Conservation (phyloP, 2,888 invertebrate genomes). For the Sphaerophoria taeniata region DNA sequence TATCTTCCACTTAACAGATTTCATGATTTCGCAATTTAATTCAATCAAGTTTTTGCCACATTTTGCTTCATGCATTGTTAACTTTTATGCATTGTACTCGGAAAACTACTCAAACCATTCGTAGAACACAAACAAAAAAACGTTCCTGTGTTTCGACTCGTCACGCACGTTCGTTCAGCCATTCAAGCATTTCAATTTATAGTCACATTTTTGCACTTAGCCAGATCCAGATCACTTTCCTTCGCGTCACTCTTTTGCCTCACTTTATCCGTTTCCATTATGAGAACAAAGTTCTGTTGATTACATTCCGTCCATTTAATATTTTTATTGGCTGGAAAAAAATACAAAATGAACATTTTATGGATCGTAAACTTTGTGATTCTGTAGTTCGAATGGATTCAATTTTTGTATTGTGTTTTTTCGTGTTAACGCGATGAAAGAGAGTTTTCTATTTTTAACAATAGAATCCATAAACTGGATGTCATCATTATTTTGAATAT, state of each 20-base stretch:
- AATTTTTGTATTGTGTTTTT: constrained; percentile 7
- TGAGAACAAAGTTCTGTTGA: constrained; percentile 21
- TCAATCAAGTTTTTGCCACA: constrained; percentile 59
- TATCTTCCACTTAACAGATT: constrained; percentile 35
- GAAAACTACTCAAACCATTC: not conserved
- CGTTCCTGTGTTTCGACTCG: constrained; percentile 40
- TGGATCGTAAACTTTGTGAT: constrained; percentile 69
- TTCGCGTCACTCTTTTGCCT: not conserved
- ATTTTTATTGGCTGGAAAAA: constrained; percentile 64
- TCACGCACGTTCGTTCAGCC: constrained; percentile 41
- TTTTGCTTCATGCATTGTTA: constrained; percentile 56
- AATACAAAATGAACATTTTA: constrained; percentile 65
- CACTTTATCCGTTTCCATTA: not conserved
- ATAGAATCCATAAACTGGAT: constrained; percentile 2
- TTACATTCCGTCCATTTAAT: constrained; percentile 68
- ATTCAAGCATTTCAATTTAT: constrained; percentile 35
- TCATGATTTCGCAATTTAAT: constrained; percentile 60
- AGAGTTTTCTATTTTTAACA: constrained; percentile 21
- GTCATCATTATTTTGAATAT: constrained; percentile 1
- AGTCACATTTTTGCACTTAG: constrained; percentile 49
- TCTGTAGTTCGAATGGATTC: constrained; percentile 40
- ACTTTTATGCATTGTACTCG: constrained; percentile 51
- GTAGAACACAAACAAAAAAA: not conserved
- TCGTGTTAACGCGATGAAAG: not conserved
- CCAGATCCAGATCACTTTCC: constrained; percentile 9